Evolutionary conservation across 1,140 invertebrate genomes (phyloP).

Genomic region (Copidosoma floridanum): DNA sequence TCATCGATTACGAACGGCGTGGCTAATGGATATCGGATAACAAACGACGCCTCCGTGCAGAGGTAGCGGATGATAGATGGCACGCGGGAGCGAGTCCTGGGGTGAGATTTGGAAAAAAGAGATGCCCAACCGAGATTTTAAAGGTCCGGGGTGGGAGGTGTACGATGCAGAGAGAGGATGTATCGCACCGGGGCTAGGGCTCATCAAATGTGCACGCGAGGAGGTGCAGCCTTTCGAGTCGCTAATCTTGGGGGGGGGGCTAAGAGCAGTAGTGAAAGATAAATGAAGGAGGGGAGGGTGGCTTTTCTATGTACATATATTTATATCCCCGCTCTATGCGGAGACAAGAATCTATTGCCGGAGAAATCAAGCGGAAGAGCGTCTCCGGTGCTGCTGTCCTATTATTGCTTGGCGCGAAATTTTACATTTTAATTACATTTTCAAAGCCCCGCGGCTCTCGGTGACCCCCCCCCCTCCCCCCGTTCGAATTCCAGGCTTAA

Average conservation of each 20-base stretch:
- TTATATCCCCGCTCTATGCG: not conserved
- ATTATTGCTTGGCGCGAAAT: not conserved
- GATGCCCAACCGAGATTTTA: not conserved
- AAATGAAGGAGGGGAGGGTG: conserved; percentile 1
- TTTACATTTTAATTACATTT: conserved; percentile 1
- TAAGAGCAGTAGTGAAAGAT: conserved; percentile 10
- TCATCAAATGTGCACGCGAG: too few relatives aligned
- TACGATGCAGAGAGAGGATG: too few relatives aligned
- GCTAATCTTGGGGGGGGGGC: conserved; percentile 2
- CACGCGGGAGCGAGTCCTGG: not conserved
- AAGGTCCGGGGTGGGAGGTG: not conserved
- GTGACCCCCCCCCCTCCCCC: too few relatives aligned
- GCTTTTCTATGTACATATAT: too few relatives aligned
- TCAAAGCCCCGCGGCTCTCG: too few relatives aligned
- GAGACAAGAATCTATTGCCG: not conserved
- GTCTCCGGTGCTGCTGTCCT: too few relatives aligned
- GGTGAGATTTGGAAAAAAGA: not conserved
- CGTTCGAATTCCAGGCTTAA: too few relatives aligned
- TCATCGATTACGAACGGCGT: conserved; percentile 21
- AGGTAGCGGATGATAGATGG: conserved; percentile 13
- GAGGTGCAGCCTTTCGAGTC: too few relatives aligned
- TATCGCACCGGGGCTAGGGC: too few relatives aligned
- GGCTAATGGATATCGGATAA: conserved; percentile 22
- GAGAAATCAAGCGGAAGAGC: not conserved
- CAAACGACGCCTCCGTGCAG: conserved; percentile 1